phyloP scores from a whole-genome alignment of 2,888 invertebrate species.

The Taphrorychus bicolor region DNA sequence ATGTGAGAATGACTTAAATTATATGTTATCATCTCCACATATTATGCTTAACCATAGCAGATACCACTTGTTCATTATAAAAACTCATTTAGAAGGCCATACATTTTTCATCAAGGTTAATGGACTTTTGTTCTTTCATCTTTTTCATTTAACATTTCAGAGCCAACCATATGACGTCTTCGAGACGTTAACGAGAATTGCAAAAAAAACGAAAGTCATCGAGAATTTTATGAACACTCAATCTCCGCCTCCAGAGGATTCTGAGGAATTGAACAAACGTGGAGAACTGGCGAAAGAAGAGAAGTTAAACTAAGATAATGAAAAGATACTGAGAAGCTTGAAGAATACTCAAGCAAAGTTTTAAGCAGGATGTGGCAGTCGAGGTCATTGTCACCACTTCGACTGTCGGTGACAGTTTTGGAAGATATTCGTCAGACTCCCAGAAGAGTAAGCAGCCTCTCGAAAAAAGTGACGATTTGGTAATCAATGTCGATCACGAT shows the following conservation, averaged over 20 bases:
- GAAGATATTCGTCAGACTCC: constrained; percentile 29
- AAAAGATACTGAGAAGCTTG: constrained; percentile 21
- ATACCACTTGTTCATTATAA: too few relatives aligned
- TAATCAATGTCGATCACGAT: constrained; percentile 48
- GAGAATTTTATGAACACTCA: constrained; percentile 11
- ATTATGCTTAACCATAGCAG: too few relatives aligned
- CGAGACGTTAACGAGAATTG: neutral
- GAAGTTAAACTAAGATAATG: constrained; percentile 8
- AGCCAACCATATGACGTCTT: too few relatives aligned
- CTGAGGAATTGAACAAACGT: constrained; percentile 11
- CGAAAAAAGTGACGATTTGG: constrained; percentile 47
- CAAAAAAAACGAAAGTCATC: neutral
- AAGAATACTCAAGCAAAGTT: constrained; percentile 35
- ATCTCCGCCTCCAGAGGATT: neutral
- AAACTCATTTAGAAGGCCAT: too few relatives aligned
- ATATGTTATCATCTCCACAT: too few relatives aligned
- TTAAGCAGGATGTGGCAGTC: constrained; percentile 31
- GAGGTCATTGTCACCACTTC: neutral
- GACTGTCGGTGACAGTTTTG: constrained; percentile 18
- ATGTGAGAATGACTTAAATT: too few relatives aligned
- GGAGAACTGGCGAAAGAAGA: constrained; percentile 9
- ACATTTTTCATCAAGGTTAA: too few relatives aligned
- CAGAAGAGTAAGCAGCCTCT: neutral
- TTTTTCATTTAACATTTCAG: too few relatives aligned
- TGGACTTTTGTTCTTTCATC: too few relatives aligned